Evolutionary conservation across 2,888 invertebrate genomes (phyloP), one percentile per base, ranked within the genome.

Genomic region (Ophion costatus): DNA sequence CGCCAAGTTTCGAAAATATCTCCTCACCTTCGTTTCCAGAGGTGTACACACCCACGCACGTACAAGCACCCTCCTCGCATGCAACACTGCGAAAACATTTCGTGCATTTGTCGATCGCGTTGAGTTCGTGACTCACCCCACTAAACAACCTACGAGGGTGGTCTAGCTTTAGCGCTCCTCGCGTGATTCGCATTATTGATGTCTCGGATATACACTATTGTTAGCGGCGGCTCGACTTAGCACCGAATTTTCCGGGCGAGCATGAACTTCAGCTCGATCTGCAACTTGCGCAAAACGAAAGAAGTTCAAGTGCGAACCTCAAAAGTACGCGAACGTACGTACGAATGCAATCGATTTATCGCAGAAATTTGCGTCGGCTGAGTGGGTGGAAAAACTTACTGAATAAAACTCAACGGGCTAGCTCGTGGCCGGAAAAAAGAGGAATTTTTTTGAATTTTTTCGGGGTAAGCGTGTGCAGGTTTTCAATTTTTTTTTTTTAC

Each of bases 1-100:
- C 69, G 78, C 79, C 75, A 79, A 82, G 64, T 71, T 82, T 56
- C 79, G 20, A 79, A 76, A 82, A 79, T 82, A 84, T 76, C 75
- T 71, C 42, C 24, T 82, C 59, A 75, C 75, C 75, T 84, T 82
- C 75, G 42, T 79, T 82, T 82, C 75, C 79, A 71, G 61, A 82
- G 71, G 79, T 66, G 63, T 64, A n/a, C 24, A 81, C 45, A 67
- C 56, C n/a, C 11, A 38, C 29, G 14, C 45, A 67, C 51, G 17
- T 51, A 17, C 51, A 70, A 51, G 29, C 45, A 45, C n/a, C 20
- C 79, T 51, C 4, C 51, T 17, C 51, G 51, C 51, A 29, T 38
- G 38, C 64, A 59, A 33, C 42, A 45, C 75, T 45, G 29, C 38
- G 33, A 42, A 80, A 80, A 76, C 38, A 29, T 56, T 63, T 69